These are phyloP conservation scores for Elgaria multicarinata DNA, from an alignment of 2,113 vertebrate species.

Conservation along the genomic window DNA sequence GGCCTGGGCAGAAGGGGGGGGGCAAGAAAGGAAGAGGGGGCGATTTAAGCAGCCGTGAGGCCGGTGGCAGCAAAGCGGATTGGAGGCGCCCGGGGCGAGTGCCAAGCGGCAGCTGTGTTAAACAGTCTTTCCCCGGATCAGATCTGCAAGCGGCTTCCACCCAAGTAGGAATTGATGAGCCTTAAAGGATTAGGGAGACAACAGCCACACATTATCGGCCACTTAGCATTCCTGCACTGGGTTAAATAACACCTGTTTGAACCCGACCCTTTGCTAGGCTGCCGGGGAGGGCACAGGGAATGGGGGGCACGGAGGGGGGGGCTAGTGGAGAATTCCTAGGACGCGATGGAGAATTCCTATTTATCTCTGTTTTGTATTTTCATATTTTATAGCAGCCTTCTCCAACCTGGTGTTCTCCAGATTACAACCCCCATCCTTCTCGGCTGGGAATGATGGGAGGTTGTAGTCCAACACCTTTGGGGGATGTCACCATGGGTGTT, in stretches of 20 bases:
- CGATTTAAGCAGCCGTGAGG: not conserved
- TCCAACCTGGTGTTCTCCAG: too few relatives aligned
- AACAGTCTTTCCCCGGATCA: conserved; percentile 24
- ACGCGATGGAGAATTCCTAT: too few relatives aligned
- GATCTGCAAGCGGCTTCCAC: not conserved
- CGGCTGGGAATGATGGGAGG: too few relatives aligned
- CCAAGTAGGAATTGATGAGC: conserved; percentile 23
- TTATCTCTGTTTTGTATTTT: too few relatives aligned
- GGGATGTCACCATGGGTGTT: too few relatives aligned
- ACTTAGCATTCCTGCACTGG: conserved; percentile 11
- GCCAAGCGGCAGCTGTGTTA: conserved; percentile 27
- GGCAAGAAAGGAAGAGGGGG: too few relatives aligned
- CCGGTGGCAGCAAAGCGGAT: not conserved
- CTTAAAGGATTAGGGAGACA: conserved; percentile 21
- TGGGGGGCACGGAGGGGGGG: not conserved
- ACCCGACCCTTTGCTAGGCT: not conserved
- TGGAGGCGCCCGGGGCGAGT: not conserved
- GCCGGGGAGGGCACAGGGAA: not conserved
- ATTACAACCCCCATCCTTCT: too few relatives aligned
- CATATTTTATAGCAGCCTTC: too few relatives aligned
- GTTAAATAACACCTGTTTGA: conserved; percentile 3
- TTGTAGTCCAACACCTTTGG: too few relatives aligned
- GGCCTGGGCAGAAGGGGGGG: too few relatives aligned
- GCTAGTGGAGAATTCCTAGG: not conserved
- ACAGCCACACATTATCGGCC: not conserved